These are phyloP conservation scores for Pitta sordida DNA, from an alignment of 2,113 vertebrate genomes.

Conservation along the genomic window DNA sequence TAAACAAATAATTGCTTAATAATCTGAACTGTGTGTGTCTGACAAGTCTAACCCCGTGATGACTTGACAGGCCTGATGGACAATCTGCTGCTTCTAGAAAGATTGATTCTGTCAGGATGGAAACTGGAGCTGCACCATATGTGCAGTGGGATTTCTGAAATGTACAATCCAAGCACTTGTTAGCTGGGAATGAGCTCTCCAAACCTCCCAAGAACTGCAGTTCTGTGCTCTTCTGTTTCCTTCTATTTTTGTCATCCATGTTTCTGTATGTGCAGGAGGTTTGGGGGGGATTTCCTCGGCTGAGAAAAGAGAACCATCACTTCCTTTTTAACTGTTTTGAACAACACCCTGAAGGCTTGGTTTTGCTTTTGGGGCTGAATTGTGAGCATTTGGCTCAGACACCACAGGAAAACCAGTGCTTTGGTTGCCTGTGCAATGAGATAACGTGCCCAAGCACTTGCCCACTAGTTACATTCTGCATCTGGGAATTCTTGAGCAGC, in stretches of 20 bases:
- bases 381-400: not conserved
- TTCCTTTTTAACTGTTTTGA: not conserved
- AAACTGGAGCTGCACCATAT: not conserved
- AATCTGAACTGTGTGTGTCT: not conserved
- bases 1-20: not conserved
- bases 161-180: not conserved
- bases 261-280: not conserved
- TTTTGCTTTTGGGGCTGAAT: not conserved
- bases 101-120: not conserved
- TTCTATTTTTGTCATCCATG: accelerated
- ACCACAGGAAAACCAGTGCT: not conserved
- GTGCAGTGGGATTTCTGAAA: not conserved
- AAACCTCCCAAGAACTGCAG: not conserved
- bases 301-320: not conserved
- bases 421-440: not conserved
- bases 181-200: not conserved
- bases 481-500: not conserved
- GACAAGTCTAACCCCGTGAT: not conserved
- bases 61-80: not conserved
- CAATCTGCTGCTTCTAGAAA: not conserved
- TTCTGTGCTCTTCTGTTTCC: not conserved
- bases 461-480: not conserved
- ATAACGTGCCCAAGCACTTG: not conserved
- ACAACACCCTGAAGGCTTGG: not conserved
- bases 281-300: not conserved